These are phyloP conservation scores for Ceyx cyanopectus DNA, from an alignment of 2,113 vertebrate genomes.

Conservation along the genomic window DNA sequence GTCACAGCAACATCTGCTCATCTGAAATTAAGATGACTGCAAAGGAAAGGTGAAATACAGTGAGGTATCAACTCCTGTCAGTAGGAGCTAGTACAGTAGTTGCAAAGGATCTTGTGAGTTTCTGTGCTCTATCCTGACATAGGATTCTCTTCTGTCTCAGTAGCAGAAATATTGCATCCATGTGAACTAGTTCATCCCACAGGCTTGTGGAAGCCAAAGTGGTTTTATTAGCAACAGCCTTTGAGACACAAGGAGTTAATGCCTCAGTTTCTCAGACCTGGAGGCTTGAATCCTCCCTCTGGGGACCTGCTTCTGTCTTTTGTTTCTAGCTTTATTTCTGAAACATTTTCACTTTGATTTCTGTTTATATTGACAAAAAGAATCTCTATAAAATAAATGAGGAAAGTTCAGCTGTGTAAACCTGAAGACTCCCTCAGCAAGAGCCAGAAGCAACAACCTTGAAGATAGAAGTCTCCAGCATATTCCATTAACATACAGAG, in stretches of 20 bases:
- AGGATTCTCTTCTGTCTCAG: background rate
- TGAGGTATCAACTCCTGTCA: background rate
- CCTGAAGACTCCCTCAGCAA: background rate
- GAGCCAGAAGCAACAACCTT: background rate
- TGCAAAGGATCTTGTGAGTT: background rate
- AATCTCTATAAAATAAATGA: constrained; percentile 18
- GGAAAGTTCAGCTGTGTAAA: constrained; percentile 29
- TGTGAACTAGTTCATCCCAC: background rate
- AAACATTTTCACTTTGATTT: constrained; percentile 32
- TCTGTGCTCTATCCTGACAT: background rate
- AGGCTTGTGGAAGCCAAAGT: background rate
- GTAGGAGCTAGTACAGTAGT: background rate
- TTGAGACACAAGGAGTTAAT: background rate
- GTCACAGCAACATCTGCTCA: background rate
- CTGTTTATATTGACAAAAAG: constrained; percentile 31
- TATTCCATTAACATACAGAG: background rate
- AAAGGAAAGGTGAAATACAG: background rate
- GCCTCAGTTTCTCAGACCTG: background rate
- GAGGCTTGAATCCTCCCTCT: background rate
- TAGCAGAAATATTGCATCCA: background rate
- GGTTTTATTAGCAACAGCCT: background rate
- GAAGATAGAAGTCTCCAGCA: background rate
- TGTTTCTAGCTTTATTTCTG: constrained; percentile 4
- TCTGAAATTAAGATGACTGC: background rate
- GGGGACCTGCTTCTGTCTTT: constrained; percentile 16